Evolutionary conservation across 2,888 invertebrate genomes (phyloP).

Genomic region (Drosophila nr. perissopoda): DNA sequence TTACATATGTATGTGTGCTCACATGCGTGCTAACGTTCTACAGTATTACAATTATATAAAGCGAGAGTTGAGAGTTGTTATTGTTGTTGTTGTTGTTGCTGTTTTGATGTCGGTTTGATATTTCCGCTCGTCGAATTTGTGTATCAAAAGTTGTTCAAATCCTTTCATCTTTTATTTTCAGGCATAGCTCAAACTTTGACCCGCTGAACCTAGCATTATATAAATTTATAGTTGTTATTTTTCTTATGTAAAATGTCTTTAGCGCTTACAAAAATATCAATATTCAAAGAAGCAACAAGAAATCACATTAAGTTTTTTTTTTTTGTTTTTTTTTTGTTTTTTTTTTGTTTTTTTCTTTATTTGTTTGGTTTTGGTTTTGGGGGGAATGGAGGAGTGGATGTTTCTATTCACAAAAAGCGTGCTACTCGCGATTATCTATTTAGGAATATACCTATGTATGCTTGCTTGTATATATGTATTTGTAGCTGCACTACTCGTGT

Average conservation of each 20-base stretch:
- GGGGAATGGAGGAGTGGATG: neutral
- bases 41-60: slow-evolving; percentile 21
- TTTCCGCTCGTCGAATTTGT: slow-evolving; percentile 40
- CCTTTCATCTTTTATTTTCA: neutral
- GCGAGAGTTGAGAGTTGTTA: slow-evolving; percentile 16
- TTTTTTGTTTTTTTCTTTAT: slow-evolving; percentile 5
- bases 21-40: slow-evolving; percentile 24
- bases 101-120: neutral
- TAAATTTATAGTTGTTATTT: slow-evolving; percentile 17
- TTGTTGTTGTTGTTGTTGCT: neutral
- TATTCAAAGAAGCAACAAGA: slow-evolving; percentile 80
- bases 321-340: neutral
- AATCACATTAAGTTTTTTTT: slow-evolving; percentile 69
- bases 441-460: slow-evolving; percentile 36
- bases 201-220: neutral
- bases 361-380: slow-evolving; percentile 14
- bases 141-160: slow-evolving; percentile 60
- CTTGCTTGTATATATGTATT: slow-evolving; percentile 23
- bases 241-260: slow-evolving; percentile 35
- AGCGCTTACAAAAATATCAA: slow-evolving; percentile 74
- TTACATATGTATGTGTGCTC: slow-evolving; percentile 18
- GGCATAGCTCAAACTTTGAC: slow-evolving; percentile 10
- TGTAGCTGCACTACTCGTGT: slow-evolving; percentile 28
- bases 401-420: slow-evolving; percentile 76
- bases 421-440: slow-evolving; percentile 63